Conservation (phyloP, 2,113 vertebrate genomes). For the Reinhardtius hippoglossoides region DNA sequence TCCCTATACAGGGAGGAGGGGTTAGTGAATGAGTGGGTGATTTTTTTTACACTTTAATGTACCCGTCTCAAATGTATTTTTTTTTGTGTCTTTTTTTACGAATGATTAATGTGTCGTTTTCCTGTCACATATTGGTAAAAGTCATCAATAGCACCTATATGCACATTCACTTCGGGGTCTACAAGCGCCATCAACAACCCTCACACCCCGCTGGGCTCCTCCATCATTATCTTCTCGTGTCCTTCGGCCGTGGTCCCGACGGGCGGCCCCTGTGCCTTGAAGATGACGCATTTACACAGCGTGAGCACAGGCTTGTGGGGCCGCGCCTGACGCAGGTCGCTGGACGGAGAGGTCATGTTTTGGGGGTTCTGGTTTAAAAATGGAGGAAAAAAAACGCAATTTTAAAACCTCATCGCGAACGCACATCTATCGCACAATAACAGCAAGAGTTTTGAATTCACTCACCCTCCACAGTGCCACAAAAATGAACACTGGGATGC, state of each 20-base stretch:
- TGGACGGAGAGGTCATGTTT: constrained; percentile 64
- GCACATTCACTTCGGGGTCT: background rate
- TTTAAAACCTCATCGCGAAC: no score
- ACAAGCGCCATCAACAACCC: background rate
- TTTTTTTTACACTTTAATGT: no score
- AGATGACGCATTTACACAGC: constrained; percentile 58
- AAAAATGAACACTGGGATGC: constrained; percentile 76
- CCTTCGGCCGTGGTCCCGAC: background rate
- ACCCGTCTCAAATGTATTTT: no score
- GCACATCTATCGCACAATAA: background rate
- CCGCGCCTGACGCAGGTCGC: constrained; percentile 73
- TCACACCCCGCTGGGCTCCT: constrained; percentile 58
- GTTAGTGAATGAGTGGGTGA: no score
- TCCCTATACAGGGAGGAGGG: no score
- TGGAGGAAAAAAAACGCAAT: no score
- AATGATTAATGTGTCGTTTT: no score
- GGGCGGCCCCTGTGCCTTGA: constrained; percentile 8
- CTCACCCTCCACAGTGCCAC: constrained; percentile 67
- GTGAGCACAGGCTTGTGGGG: constrained; percentile 76
- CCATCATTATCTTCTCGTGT: constrained; percentile 42
- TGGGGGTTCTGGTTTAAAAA: constrained; percentile 37
- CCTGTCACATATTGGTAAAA: background rate
- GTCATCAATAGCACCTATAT: no score
- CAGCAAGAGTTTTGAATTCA: background rate
- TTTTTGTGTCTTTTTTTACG: no score